Evolutionary conservation across 2,113 vertebrate genomes (phyloP), one percentile per base, ranked within the genome.

Genomic region (Mirza zaza): DNA sequence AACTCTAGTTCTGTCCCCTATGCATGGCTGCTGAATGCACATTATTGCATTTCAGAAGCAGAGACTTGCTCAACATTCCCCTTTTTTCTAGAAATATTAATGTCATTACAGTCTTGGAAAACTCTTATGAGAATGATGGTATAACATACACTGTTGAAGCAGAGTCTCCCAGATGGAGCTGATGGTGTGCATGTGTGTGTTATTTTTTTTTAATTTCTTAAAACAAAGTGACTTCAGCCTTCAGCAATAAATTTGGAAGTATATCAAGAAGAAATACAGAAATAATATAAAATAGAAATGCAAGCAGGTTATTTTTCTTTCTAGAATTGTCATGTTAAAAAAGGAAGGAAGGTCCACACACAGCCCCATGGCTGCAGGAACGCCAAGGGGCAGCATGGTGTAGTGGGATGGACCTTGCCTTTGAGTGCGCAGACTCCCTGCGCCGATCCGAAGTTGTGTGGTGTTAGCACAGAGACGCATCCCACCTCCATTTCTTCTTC

Each of bases 21-120:
- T 57, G 75, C 36, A 23, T 1, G 18, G 85, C 61, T 76, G 96
- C 57, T 57, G 95, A 96, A 95, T 95, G 83, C 73, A 50, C 75
- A 48, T 4, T 29, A 29, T 76, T 80, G 6, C 65, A 14, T 77
- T 93, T 96, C 45, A 77, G 68, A 42, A 1, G 1, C 81, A 84
- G 85, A 18, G 42, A 11, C 48, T 68, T 81, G 71, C 67, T 89
- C 3, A 5, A 4, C 18, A 36, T 71, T 94, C 29, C 70, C n/a
- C 84, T 76, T 92, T 91, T 95, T 87, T 94, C 92, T 97, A 93
- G 61, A 39, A 77, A 83, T 21, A n/a, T 0, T 5, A 27, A 87
- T 36, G 10, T 73, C 52, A 67, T 83, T 61, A 32, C 2, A 0
- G 0, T 91, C 55, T 77, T 50, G 42, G 65, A 90, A 90, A 91